Conservation (phyloP, 1,140 invertebrate species). For the Plectus sambesii region DNA sequence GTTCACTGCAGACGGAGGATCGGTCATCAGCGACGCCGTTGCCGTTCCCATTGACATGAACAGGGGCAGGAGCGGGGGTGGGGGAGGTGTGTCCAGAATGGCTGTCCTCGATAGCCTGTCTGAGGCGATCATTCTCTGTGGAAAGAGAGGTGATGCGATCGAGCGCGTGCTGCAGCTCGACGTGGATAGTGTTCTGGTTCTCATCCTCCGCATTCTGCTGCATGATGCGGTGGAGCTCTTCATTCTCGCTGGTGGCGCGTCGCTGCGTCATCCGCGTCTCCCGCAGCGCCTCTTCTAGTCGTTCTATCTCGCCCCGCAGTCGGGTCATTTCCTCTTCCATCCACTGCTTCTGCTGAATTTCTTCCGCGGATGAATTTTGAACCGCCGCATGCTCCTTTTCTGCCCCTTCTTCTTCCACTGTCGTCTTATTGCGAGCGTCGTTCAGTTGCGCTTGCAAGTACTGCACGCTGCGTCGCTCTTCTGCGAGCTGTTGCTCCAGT, state of each 20-base stretch:
- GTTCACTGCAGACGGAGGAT: background rate
- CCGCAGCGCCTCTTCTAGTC: too few species aligned
- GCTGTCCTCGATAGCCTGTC: slow-evolving; percentile 6
- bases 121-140: slow-evolving; percentile 19
- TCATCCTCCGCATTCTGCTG: slow-evolving; percentile 24
- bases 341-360: too few species aligned
- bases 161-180: slow-evolving; percentile 19
- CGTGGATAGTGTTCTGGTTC: slow-evolving; percentile 25
- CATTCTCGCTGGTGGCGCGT: slow-evolving; percentile 12
- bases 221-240: slow-evolving; percentile 23
- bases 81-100: background rate
- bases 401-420: too few species aligned
- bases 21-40: background rate
- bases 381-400: too few species aligned
- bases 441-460: too few species aligned
- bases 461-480: too few species aligned
- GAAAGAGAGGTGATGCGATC: slow-evolving; percentile 11
- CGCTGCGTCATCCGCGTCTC: too few species aligned
- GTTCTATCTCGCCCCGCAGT: too few species aligned
- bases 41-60: background rate
- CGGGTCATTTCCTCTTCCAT: too few species aligned
- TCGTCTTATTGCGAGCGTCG: too few species aligned
- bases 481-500: too few species aligned
- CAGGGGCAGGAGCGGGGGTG: background rate
- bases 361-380: too few species aligned